Percentiles rank a stretch among this genome's conserved stretches.
Evolutionary conservation across 2,888 invertebrate genomes (phyloP).

Genomic region (Pachymerium ferrugineum): DNA sequence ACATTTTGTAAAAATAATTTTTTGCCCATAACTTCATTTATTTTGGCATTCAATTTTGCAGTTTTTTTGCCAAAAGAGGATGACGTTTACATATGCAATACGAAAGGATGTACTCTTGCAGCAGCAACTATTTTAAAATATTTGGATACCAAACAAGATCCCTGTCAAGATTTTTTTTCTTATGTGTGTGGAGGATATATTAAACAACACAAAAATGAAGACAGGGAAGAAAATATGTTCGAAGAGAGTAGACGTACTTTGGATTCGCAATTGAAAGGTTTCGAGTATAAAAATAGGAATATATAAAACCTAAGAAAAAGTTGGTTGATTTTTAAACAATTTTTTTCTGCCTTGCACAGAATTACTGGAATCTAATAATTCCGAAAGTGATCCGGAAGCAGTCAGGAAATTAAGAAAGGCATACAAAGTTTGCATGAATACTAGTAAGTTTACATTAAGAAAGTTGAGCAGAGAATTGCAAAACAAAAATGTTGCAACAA

Average conservation of each 20-base stretch:
- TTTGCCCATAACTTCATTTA: background rate
- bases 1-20: background rate
- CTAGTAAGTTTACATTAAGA: too few species aligned
- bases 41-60: too few species aligned
- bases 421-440: background rate
- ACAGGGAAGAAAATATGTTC: background rate
- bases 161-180: constrained; percentile 10
- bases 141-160: constrained; percentile 4
- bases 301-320: background rate
- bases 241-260: constrained; percentile 6
- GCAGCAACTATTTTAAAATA: background rate
- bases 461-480: too few species aligned
- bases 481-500: too few species aligned
- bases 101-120: background rate
- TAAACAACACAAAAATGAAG: background rate
- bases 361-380: background rate
- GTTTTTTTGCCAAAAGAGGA: background rate
- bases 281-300: too few species aligned
- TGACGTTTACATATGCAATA: background rate
- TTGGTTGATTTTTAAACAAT: background rate
- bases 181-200: constrained; percentile 5
- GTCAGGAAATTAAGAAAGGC: background rate
- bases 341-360: too few species aligned
- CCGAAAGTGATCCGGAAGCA: background rate
- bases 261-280: background rate